Base-by-base conservation (phyloP, 2,113 vertebrate genomes). In the Microcebus jonahi region DNA sequence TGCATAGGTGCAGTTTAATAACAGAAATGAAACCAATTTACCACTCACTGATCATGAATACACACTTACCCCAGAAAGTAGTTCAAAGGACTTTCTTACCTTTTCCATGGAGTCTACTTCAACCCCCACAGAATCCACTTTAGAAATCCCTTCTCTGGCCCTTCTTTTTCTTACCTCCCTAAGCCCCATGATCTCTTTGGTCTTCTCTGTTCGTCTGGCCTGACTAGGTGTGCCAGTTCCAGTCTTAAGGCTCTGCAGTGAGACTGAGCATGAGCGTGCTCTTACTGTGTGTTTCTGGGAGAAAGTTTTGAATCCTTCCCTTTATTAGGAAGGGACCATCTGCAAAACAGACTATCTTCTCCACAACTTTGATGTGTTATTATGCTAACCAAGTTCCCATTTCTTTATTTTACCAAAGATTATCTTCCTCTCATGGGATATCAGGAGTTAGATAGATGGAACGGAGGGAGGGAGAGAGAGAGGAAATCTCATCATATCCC, bases 361-460 rank as follows among this genome's bases (percentile, higher is more conserved):
- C 68, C 25, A 68, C 42, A 92, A 48, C 86, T 94, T 95, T 89
- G 18, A 86, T 93, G 12, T 90, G 17, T 57, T 77, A n/a, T 31
- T 59, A 57, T 57, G 42, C 61, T 80, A 57, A 89, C 12, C 13
- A 91, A 82, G 17, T 42, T 10, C 61, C 39, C 1, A 80, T 53
- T 34, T 86, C 21, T 91, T 90, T 81, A 88, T 87, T 95, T 92
- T 48, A 89, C 53, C 29, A 70, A 90, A 96, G 39, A 92, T 73
- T 91, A n/a, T 57, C 63, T 90, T 65, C 79, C 63, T 65, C 11
- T 29, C 61, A 34, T 79, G n/a, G 39, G 13, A 94, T 65, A 59
- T 5, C n/a, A 13, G 34, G 8, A 9, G 8, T 77, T 55, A 81
- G 25, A 55, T 4, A 59, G 23, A 79, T 23, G 18, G 34, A 36